Evolutionary conservation across 2,888 invertebrate genomes (phyloP).

Genomic region (Psylliodes chrysocephalus): DNA sequence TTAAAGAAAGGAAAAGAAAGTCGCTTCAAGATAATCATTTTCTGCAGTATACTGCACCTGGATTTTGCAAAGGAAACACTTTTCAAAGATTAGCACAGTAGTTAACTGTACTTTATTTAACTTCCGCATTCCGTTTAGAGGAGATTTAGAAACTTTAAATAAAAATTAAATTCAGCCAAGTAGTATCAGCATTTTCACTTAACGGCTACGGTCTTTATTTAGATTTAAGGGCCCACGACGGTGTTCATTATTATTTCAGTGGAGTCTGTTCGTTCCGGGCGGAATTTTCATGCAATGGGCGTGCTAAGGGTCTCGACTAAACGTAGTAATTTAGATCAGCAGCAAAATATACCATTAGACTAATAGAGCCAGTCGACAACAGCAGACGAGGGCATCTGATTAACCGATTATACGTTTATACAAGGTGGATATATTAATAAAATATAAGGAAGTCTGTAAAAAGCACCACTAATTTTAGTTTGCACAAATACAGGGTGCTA

Average conservation of each 20-base stretch:
- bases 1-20: no score
- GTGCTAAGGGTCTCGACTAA: conserved; percentile 14
- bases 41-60: no score
- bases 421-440: not conserved
- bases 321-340: conserved; percentile 4
- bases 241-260: conserved; percentile 26
- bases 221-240: conserved; percentile 2
- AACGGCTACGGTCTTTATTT: conserved; percentile 12
- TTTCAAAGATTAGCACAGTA: no score
- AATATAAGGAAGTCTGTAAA: no score
- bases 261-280: conserved; percentile 3
- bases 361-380: conserved; percentile 5
- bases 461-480: no score
- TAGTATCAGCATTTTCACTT: not conserved
- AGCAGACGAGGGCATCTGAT: not conserved
- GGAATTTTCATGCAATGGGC: conserved; percentile 13
- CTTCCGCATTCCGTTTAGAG: no score
- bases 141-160: not conserved
- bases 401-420: not conserved
- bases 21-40: no score
- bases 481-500: no score
- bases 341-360: conserved; percentile 12
- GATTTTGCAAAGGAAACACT: no score
- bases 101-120: no score
- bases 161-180: not conserved